These are phyloP conservation scores for Eristalinus sepulchralis DNA, from an alignment of 2,888 invertebrate species.

Conservation along the genomic window DNA sequence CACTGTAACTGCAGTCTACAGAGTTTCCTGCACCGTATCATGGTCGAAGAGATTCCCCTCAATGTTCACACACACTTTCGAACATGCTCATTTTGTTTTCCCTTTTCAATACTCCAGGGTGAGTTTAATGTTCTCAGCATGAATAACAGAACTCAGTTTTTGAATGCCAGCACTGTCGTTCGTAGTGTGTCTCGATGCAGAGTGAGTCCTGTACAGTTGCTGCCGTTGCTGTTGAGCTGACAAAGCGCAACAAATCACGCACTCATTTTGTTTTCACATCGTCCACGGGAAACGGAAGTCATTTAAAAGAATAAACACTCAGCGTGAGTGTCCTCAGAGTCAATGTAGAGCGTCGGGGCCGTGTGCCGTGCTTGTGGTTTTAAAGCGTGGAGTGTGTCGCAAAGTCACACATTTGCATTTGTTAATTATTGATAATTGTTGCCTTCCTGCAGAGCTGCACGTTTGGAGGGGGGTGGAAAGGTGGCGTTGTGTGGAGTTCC, in stretches of 20 bases:
- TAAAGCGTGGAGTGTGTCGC: constrained; percentile 49
- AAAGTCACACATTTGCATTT: constrained; percentile 64
- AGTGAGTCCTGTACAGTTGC: background rate
- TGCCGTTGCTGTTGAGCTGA: background rate
- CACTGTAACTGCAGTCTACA: background rate
- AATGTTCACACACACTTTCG: constrained; percentile 17
- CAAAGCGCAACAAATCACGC: constrained; percentile 45
- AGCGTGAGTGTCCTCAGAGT: constrained; percentile 15
- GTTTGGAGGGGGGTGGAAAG: background rate
- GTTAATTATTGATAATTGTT: constrained; percentile 70
- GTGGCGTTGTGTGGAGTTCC: background rate
- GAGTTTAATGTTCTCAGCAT: background rate
- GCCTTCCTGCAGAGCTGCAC: constrained; percentile 58
- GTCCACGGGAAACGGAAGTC: constrained; percentile 47
- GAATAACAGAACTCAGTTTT: constrained; percentile 19
- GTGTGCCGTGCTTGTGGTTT: constrained; percentile 61
- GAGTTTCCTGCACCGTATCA: background rate
- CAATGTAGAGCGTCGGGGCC: background rate
- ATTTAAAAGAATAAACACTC: constrained; percentile 51
- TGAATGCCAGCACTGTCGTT: constrained; percentile 28
- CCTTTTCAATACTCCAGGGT: too few species aligned
- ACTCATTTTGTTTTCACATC: constrained; percentile 58
- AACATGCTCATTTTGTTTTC: background rate
- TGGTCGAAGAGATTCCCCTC: background rate
- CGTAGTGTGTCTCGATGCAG: background rate